Percentiles rank a stretch among this genome's conserved stretches.
These are phyloP conservation scores for Cosmorhoe ocellata DNA, from an alignment of 2,888 invertebrate genomes.

Conservation along the genomic window DNA sequence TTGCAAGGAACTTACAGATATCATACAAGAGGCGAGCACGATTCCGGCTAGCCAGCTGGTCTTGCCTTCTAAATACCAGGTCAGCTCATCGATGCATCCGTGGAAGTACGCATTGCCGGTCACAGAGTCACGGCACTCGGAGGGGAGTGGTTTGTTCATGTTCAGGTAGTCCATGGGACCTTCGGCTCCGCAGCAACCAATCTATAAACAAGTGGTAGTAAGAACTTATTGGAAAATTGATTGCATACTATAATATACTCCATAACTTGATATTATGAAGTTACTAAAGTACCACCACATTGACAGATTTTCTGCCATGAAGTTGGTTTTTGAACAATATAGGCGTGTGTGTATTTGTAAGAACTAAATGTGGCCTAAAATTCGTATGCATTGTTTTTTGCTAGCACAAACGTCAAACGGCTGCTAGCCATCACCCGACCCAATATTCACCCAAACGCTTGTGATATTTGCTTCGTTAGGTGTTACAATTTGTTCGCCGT, in stretches of 20 bases:
- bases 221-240: too few species aligned
- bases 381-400: not conserved
- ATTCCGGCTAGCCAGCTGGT: conserved; percentile 92
- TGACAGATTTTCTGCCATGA: too few species aligned
- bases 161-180: conserved; percentile 92
- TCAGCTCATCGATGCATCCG: conserved; percentile 93
- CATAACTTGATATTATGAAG: too few species aligned
- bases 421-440: conserved; percentile 40
- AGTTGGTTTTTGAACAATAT: too few species aligned
- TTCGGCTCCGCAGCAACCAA: conserved; percentile 95
- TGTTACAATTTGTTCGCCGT: conserved; percentile 43
- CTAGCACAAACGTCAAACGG: not conserved
- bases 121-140: conserved; percentile 92
- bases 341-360: too few species aligned
- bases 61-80: conserved; percentile 93
- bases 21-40: conserved; percentile 88
- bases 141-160: conserved; percentile 89
- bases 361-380: too few species aligned
- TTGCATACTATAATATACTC: too few species aligned
- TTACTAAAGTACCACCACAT: too few species aligned
- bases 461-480: conserved; percentile 69
- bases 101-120: conserved; percentile 94
- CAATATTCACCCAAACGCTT: conserved; percentile 51
- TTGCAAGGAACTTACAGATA: conserved; percentile 85
- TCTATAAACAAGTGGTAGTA: conserved; percentile 66